Conservation (phyloP, 2,888 invertebrate genomes). For the Leptopilina myrica region DNA sequence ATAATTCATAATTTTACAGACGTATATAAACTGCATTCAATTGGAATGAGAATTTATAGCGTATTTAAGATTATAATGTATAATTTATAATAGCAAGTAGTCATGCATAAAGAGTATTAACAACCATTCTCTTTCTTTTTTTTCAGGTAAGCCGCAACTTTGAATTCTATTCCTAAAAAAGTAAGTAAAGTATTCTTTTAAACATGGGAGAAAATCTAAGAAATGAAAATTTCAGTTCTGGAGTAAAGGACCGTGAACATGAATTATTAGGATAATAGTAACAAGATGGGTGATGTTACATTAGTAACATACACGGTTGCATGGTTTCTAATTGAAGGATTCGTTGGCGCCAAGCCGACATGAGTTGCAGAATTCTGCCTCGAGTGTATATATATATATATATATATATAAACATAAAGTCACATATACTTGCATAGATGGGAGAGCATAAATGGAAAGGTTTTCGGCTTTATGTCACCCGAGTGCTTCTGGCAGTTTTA, state of each 20-base stretch:
- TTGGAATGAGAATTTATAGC: neutral
- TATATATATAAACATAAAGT: conserved; percentile 2
- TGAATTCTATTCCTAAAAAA: neutral
- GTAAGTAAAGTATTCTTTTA: too few relatives aligned
- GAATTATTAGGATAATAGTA: conserved; percentile 22
- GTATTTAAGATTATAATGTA: too few relatives aligned
- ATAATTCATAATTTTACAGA: conserved; percentile 3
- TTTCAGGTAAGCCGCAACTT: neutral
- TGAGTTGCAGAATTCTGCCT: conserved; percentile 31
- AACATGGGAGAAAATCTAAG: too few relatives aligned
- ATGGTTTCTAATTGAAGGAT: conserved; percentile 26
- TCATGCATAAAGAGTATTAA: neutral
- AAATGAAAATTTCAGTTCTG: too few relatives aligned
- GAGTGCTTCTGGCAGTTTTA: conserved; percentile 37
- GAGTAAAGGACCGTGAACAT: neutral
- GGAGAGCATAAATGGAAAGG: conserved; percentile 23
- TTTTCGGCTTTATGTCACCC: conserved; percentile 36
- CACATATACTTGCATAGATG: neutral
- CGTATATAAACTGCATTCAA: neutral
- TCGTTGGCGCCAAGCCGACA: conserved; percentile 25
- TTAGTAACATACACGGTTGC: conserved; percentile 1
- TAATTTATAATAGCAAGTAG: too few relatives aligned
- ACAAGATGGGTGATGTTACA: conserved; percentile 28
- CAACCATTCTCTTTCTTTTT: neutral
- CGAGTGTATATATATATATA: conserved; percentile 17